Conservation (phyloP, 2,113 vertebrate species). For the Paramisgurnus dabryanus region DNA sequence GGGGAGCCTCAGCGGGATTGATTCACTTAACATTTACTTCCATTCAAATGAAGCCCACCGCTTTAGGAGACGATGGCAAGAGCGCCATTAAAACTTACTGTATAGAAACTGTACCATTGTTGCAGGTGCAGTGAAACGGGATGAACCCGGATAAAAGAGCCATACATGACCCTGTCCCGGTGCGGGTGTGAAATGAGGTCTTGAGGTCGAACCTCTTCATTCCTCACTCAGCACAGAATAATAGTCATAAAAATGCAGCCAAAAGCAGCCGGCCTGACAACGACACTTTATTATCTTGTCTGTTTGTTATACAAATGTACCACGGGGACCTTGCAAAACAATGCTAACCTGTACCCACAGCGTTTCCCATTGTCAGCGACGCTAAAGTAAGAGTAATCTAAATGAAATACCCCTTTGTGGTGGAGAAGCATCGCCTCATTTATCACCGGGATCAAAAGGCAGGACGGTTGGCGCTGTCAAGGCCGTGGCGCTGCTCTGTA, state of each 20-base stretch:
- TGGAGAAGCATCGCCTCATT: slow-evolving; percentile 46
- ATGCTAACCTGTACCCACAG: slow-evolving; percentile 50
- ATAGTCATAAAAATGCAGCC: slow-evolving; percentile 41
- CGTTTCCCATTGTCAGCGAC: slow-evolving; percentile 42
- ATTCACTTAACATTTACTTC: slow-evolving; percentile 54
- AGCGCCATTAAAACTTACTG: not conserved
- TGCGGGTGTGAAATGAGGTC: slow-evolving; percentile 43
- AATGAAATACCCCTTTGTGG: slow-evolving; percentile 45
- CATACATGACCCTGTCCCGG: slow-evolving; percentile 31
- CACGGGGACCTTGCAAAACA: slow-evolving; percentile 55
- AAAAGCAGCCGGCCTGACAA: slow-evolving; percentile 52
- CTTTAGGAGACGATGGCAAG: not conserved
- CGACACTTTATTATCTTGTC: slow-evolving; percentile 56
- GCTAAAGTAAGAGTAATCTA: slow-evolving; percentile 49
- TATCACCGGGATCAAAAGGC: slow-evolving; percentile 55
- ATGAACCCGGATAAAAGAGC: slow-evolving; percentile 22
- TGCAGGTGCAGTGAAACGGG: slow-evolving; percentile 52
- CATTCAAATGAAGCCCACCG: slow-evolving; percentile 34
- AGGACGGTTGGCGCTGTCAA: slow-evolving; percentile 46
- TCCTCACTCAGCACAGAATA: slow-evolving; percentile 27
- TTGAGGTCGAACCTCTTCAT: slow-evolving; percentile 42
- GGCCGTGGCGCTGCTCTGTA: slow-evolving; percentile 32
- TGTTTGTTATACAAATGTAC: slow-evolving; percentile 52
- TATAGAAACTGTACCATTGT: slow-evolving; percentile 19
- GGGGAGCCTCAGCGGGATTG: slow-evolving; percentile 48